Conservation (phyloP, 2,888 invertebrate species). For the Watsonalla cultraria region DNA sequence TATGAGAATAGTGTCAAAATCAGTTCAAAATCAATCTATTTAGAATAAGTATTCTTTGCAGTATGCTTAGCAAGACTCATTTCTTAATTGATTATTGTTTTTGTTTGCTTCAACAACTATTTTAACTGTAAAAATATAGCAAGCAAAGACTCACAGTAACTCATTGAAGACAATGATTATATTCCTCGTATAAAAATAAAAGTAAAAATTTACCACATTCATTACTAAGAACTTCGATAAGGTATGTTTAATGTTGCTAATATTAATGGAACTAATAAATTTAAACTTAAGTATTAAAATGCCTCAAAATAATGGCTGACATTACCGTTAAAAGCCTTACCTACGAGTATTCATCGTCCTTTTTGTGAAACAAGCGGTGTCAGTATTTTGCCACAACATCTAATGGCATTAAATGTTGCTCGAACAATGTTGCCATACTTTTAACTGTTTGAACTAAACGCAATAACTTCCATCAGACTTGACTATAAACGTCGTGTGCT, state of each 20-base stretch:
- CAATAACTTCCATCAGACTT: constrained; percentile 19
- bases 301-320: constrained; percentile 34
- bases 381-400: constrained; percentile 41
- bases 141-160: too few relatives aligned
- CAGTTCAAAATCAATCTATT: too few relatives aligned
- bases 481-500: constrained; percentile 11
- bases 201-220: too few relatives aligned
- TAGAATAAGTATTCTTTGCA: too few relatives aligned
- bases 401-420: constrained; percentile 27
- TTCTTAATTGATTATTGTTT: too few relatives aligned
- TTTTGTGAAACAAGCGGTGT: constrained; percentile 34
- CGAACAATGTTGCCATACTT: constrained; percentile 25
- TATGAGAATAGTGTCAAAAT: too few relatives aligned
- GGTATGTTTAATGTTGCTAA: background rate
- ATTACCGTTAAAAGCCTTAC: constrained; percentile 42
- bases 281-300: background rate
- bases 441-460: constrained; percentile 22
- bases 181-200: too few relatives aligned
- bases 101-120: too few relatives aligned
- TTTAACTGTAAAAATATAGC: too few relatives aligned
- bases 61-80: too few relatives aligned
- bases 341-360: constrained; percentile 25
- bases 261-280: background rate
- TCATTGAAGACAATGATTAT: too few relatives aligned
- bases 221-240: too few relatives aligned